phyloP scores from a whole-genome alignment of 2,888 invertebrate genomes.

The Catotricha subobsoleta region DNA sequence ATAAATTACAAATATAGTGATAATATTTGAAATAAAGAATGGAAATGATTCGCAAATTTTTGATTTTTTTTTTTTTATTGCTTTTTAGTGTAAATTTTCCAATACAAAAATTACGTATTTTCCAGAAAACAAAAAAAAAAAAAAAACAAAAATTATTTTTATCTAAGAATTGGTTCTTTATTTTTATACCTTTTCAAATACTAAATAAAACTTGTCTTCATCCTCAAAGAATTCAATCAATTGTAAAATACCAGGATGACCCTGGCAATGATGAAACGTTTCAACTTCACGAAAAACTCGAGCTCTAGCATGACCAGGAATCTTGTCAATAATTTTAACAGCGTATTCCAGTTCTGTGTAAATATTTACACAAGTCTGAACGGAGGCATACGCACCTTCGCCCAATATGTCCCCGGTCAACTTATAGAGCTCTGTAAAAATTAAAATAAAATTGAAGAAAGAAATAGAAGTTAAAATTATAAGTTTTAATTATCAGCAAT shows the following conservation, averaged over 20 bases:
- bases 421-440: conserved; percentile 71
- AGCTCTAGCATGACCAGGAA: conserved; percentile 82
- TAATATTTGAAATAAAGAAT: too few species aligned
- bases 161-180: too few species aligned
- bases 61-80: too few species aligned
- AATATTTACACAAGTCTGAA: conserved; percentile 81
- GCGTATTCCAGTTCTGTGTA: conserved; percentile 89
- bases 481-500: too few species aligned
- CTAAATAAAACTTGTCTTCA: conserved; percentile 90
- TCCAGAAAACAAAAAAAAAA: too few species aligned
- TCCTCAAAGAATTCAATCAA: conserved; percentile 95
- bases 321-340: conserved; percentile 93
- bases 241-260: conserved; percentile 94
- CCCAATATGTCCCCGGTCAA: conserved; percentile 90
- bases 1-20: background rate
- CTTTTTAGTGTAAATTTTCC: too few species aligned
- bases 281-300: conserved; percentile 95
- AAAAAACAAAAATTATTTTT: too few species aligned
- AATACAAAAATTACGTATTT: too few species aligned
- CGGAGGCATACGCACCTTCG: conserved; percentile 91
- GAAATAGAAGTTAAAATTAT: background rate
- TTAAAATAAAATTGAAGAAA: conserved; percentile 3
- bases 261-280: conserved; percentile 96
- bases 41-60: too few species aligned
- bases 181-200: conserved; percentile 73